Evolutionary conservation across 2,888 invertebrate genomes (phyloP).

Genomic region (Sphaerophoria rueppellii): DNA sequence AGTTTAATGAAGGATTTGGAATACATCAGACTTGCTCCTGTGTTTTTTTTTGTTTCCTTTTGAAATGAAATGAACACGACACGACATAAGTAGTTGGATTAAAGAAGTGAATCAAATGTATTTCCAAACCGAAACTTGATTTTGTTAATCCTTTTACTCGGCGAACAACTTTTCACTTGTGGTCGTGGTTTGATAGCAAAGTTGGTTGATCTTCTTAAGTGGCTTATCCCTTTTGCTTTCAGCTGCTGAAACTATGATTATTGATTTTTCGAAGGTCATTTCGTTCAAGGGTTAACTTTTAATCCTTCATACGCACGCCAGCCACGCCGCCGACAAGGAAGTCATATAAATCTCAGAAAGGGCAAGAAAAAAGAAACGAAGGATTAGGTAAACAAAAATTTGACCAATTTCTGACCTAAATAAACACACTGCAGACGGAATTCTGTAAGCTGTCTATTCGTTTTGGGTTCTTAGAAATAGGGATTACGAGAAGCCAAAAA

Average conservation of each 20-base stretch:
- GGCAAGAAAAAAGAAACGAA: constrained; percentile 15
- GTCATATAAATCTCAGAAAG: constrained; percentile 13
- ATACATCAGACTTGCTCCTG: too few species aligned
- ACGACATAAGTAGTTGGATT: not conserved
- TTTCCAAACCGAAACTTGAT: not conserved
- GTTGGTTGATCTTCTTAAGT: constrained; percentile 33
- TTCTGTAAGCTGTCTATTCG: not conserved
- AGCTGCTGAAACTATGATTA: constrained; percentile 23
- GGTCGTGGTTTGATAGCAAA: not conserved
- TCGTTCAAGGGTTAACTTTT: constrained; percentile 53
- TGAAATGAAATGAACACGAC: not conserved
- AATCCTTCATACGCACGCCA: constrained; percentile 62
- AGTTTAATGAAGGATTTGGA: not conserved
- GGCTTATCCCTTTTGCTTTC: constrained; percentile 14
- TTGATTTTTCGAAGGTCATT: constrained; percentile 32
- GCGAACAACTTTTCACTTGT: constrained; percentile 4
- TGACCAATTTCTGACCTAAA: constrained; percentile 65
- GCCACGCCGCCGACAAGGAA: not conserved
- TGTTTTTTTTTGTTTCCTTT: not conserved
- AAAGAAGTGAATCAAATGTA: not conserved
- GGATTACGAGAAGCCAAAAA: not conserved
- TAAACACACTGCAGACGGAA: constrained; percentile 41
- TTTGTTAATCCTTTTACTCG: constrained; percentile 21
- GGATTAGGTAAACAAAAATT: constrained; percentile 55
- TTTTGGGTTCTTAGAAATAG: not conserved